Base-by-base conservation (phyloP, 2,888 invertebrate genomes). In the Chrysolina americana region DNA sequence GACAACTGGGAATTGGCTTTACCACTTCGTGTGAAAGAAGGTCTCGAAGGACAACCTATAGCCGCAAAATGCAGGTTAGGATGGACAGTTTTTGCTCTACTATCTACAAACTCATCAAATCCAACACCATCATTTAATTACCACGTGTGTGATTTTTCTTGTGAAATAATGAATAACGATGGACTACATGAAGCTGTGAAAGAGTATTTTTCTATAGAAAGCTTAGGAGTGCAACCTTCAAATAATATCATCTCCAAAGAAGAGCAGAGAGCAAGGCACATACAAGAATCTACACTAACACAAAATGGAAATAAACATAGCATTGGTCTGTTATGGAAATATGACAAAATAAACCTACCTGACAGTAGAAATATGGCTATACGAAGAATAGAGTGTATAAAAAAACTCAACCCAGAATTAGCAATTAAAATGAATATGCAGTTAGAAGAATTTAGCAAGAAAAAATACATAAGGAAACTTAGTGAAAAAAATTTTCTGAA, bases 21-120 rank as follows among this genome's bases (percentile, higher is more conserved):
- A 63, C 71, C 63, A n/a, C 56, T 68, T 41, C 64, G 48, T 13
- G 68, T 75, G 11, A 75, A 41, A 63, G 71, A 77, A 66, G 74
- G 71, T 13, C 15, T 0, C 13, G 68, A 70, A 44, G 44, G 76
- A 72, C 65, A 71, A 68, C 76, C 75, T 23, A 75, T 77, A 21
- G 73, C 78, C 47, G 72, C 78, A 21, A 77, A 79, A 66, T 78
- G 73, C n/a, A 73, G 70, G 62, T 73, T 80, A 15, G 79, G 80
- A 11, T 78, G 80, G 78, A 70, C 66, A 9, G 66, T 70, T 19
- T 74, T 74, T 36, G 65, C 59, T 6, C 13, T 65, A 44, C 23
- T 19, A 47, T 28, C 56, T 3, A 59, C 5, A 15, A n/a, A 53
- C 53, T 53, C 53, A n/a, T 9, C 17, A 53, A 53, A 5, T n/a